Percentiles rank a stretch among this genome's conserved stretches.
Evolutionary conservation across 2,888 invertebrate species (phyloP).

Genomic region (Homarus gammarus): DNA sequence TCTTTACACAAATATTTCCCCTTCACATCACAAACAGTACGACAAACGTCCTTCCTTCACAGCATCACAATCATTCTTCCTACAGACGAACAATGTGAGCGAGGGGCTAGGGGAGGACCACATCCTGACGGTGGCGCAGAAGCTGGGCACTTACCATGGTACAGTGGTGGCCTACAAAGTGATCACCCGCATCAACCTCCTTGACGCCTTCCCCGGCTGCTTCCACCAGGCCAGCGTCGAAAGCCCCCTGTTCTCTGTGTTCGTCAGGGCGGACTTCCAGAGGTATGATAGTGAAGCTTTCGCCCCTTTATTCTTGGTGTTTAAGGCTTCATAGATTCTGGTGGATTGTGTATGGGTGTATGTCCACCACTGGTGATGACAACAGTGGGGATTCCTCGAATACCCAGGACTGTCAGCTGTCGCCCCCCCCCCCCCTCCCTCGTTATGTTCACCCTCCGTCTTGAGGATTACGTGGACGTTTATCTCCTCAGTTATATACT

Average conservation of each 20-base stretch:
- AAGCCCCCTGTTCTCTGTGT: slow-evolving; percentile 24
- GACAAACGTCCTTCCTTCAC: background rate
- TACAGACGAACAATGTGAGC: background rate
- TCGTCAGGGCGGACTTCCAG: slow-evolving; percentile 28
- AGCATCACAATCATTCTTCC: too few species aligned
- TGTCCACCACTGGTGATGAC: too few species aligned
- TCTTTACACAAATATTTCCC: background rate
- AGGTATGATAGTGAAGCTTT: slow-evolving; percentile 6
- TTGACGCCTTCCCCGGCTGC: slow-evolving; percentile 19
- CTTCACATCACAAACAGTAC: background rate
- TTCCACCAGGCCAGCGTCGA: slow-evolving; percentile 1
- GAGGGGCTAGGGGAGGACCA: slow-evolving; percentile 24
- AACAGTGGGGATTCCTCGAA: too few species aligned
- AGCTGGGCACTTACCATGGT: slow-evolving; percentile 28
- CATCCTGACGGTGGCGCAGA: background rate
- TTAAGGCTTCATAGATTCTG: too few species aligned
- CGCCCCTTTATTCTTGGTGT: too few species aligned
- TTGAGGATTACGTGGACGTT: too few species aligned
- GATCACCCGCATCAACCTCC: slow-evolving; percentile 4
- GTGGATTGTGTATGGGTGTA: too few species aligned
- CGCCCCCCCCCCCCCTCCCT: too few species aligned
- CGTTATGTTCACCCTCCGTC: too few species aligned
- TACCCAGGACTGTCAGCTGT: too few species aligned
- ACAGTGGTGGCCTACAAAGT: slow-evolving; percentile 41
- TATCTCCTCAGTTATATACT: too few species aligned